phyloP scores from a whole-genome alignment of 1,140 invertebrate genomes.

The Drosophila burlai region DNA sequence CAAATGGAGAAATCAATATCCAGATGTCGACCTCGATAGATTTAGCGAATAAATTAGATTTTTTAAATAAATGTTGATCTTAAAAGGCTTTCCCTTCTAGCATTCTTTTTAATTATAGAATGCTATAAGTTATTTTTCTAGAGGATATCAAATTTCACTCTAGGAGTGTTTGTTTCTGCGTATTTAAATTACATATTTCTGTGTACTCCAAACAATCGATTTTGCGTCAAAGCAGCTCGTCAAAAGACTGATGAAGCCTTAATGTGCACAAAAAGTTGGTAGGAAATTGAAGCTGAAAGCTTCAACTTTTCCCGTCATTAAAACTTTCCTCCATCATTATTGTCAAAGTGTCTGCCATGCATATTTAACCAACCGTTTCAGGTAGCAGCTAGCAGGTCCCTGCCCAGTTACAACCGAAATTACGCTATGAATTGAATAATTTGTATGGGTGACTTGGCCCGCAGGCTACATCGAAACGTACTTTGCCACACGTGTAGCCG shows the following conservation, averaged over 20 bases:
- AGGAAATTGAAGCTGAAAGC: conserved; percentile 41
- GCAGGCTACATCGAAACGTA: conserved; percentile 27
- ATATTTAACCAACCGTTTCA: conserved; percentile 25
- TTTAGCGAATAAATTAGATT: neutral
- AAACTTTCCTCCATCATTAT: conserved; percentile 39
- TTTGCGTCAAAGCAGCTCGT: neutral
- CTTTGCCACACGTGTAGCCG: conserved; percentile 23
- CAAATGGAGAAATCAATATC: neutral
- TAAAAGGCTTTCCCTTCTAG: no score
- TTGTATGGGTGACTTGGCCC: conserved; percentile 17
- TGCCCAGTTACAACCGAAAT: conserved; percentile 9
- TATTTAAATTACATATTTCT: conserved; percentile 1
- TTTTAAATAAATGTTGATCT: neutral
- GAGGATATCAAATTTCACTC: neutral
- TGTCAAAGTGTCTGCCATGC: conserved; percentile 26
- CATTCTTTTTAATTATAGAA: neutral
- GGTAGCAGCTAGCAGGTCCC: conserved; percentile 2
- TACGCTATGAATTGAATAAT: conserved; percentile 28
- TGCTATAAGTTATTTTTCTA: neutral
- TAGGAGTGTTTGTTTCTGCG: neutral
- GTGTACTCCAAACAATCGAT: conserved; percentile 22
- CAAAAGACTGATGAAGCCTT: conserved; percentile 25
- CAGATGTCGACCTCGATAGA: no score
- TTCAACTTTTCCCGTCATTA: conserved; percentile 47
- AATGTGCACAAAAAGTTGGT: conserved; percentile 30